These are phyloP conservation scores for Polymixis flavicincta DNA, from an alignment of 2,888 invertebrate species.

Conservation along the genomic window DNA sequence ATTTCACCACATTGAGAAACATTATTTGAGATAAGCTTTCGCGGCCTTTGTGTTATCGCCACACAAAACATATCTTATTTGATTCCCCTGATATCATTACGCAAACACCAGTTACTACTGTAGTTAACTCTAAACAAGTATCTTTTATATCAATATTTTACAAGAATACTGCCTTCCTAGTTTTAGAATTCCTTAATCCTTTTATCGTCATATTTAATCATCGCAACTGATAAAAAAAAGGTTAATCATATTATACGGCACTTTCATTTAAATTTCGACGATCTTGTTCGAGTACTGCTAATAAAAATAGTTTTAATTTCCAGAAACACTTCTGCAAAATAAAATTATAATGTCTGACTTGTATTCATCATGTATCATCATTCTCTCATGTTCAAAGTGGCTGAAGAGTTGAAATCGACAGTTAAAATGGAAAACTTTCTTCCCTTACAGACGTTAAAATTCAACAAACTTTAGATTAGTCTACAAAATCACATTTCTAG, in stretches of 20 bases:
- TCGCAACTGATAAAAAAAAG: background rate
- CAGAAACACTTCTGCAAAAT: too few species aligned
- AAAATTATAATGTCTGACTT: background rate
- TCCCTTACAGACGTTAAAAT: background rate
- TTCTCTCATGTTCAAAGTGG: background rate
- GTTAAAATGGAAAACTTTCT: background rate
- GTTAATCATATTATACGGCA: background rate
- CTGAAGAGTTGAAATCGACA: background rate
- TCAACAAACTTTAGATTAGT: background rate
- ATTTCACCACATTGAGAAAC: conserved; percentile 52
- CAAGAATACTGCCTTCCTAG: conserved; percentile 12
- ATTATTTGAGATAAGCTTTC: conserved; percentile 43
- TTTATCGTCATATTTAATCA: background rate
- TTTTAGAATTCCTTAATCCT: background rate
- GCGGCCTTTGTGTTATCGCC: conserved; percentile 55
- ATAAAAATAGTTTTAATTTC: background rate
- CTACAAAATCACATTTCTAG: background rate
- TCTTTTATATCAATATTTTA: conserved; percentile 18
- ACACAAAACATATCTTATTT: conserved; percentile 60
- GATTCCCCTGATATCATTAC: conserved; percentile 53
- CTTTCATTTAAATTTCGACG: background rate
- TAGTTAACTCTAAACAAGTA: conserved; percentile 22
- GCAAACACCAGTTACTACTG: conserved; percentile 43
- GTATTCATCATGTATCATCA: too few species aligned
- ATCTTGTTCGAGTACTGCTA: background rate